Conservation (phyloP, 2,888 invertebrate species). For the Loripinus fragilis region DNA sequence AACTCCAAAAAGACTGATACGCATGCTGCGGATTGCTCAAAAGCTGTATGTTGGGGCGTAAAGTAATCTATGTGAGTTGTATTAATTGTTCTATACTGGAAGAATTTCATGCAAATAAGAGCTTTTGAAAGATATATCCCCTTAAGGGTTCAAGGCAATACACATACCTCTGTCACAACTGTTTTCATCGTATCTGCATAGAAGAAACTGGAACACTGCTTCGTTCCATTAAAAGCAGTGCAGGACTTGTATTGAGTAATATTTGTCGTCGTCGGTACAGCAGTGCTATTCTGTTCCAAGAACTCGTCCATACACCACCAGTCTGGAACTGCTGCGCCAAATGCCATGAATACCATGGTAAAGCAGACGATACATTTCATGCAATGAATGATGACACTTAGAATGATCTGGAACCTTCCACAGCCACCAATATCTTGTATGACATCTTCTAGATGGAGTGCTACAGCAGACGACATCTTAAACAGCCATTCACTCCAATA, state of each 20-base stretch:
- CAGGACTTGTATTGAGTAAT: constrained; percentile 8
- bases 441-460: constrained; percentile 37
- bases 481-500: too few species aligned
- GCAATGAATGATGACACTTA: constrained; percentile 35
- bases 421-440: constrained; percentile 51
- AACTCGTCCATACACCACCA: constrained; percentile 52
- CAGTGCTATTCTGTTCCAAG: background rate
- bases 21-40: too few species aligned
- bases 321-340: constrained; percentile 42
- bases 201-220: constrained; percentile 3
- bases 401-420: constrained; percentile 51
- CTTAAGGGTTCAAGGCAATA: too few species aligned
- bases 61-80: too few species aligned
- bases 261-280: background rate
- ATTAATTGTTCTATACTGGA: too few species aligned
- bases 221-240: background rate
- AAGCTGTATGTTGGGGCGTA: too few species aligned
- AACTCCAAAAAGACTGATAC: too few species aligned
- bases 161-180: constrained; percentile 11
- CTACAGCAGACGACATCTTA: background rate
- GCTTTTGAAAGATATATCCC: too few species aligned
- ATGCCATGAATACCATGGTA: constrained; percentile 44
- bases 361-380: constrained; percentile 47
- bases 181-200: constrained; percentile 15
- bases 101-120: too few species aligned